Evolutionary conservation across 2,797 vertebrate genomes (phyloP).

Genomic region (Bryconaethiops microstoma): DNA sequence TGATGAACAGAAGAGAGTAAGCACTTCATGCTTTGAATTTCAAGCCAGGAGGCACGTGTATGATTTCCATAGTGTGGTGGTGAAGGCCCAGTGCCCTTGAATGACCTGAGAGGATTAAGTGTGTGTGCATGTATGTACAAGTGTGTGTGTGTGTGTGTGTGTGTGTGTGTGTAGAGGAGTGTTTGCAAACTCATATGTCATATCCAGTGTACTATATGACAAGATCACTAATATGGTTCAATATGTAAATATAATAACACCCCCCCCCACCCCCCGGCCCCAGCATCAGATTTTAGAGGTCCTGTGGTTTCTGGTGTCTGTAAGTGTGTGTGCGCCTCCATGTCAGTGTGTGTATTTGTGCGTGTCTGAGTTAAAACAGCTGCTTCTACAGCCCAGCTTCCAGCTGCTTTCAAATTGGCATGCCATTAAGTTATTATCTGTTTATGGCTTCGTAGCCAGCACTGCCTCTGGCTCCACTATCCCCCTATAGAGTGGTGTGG

Average conservation of each 20-base stretch:
- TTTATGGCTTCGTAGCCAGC: constrained; percentile 78
- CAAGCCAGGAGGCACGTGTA: not conserved
- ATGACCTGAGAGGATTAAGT: not conserved
- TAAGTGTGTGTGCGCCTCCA: constrained; percentile 35
- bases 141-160: no score
- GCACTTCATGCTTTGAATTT: not conserved
- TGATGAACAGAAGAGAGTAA: not conserved
- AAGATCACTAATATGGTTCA: constrained; percentile 18
- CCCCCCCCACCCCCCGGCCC: not conserved
- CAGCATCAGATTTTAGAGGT: constrained; percentile 23
- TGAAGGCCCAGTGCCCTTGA: not conserved
- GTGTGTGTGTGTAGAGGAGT: not conserved
- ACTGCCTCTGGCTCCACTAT: constrained; percentile 73
- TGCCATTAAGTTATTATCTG: constrained; percentile 89
- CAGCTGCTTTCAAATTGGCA: constrained; percentile 90
- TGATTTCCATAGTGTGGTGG: not conserved
- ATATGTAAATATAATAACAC: constrained; percentile 36
- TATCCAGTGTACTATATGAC: not conserved
- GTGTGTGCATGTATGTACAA: not conserved
- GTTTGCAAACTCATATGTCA: constrained; percentile 19
- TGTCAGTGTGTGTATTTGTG: constrained; percentile 41
- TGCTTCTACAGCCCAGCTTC: constrained; percentile 80
- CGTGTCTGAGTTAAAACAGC: constrained; percentile 79
- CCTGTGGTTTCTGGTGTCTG: constrained; percentile 33
- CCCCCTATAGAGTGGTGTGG: constrained; percentile 58